These are phyloP conservation scores for Todiramphus chloris DNA, from an alignment of 2,113 vertebrate genomes.

Conservation along the genomic window DNA sequence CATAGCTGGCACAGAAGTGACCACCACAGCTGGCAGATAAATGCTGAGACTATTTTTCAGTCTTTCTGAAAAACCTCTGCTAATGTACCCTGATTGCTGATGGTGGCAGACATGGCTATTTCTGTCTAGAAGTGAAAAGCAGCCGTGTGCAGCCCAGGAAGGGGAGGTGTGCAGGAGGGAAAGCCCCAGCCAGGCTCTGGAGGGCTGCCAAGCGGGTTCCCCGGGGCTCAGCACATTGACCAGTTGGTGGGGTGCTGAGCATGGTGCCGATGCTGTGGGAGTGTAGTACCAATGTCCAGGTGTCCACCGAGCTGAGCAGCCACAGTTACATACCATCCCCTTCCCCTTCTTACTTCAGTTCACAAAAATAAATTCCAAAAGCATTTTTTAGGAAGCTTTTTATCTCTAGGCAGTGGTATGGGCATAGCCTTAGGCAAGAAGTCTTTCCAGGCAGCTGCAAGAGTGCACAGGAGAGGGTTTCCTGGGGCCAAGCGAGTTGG, in stretches of 20 bases:
- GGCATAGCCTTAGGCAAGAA: background rate
- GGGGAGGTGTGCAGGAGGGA: background rate
- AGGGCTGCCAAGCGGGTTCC: background rate
- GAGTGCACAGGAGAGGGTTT: too few species aligned
- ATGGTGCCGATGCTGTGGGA: too few species aligned
- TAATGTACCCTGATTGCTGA: background rate
- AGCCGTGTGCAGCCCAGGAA: background rate
- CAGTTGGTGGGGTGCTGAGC: too few species aligned
- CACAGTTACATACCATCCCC: too few species aligned
- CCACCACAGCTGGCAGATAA: background rate
- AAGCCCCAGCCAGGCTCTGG: background rate
- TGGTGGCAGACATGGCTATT: background rate
- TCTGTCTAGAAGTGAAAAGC: background rate
- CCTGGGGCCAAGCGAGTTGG: background rate
- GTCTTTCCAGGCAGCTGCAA: background rate
- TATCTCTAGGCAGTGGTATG: background rate
- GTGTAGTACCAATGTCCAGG: too few species aligned
- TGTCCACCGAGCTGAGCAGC: too few species aligned
- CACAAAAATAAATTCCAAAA: background rate
- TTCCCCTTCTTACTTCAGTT: background rate
- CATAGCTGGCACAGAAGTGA: background rate
- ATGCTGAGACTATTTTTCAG: background rate
- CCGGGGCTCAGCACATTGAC: background rate
- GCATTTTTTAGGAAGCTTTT: background rate
- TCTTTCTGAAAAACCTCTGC: background rate